Evolutionary conservation across 2,888 invertebrate species (phyloP).

Genomic region (Dioctria rufipes): DNA sequence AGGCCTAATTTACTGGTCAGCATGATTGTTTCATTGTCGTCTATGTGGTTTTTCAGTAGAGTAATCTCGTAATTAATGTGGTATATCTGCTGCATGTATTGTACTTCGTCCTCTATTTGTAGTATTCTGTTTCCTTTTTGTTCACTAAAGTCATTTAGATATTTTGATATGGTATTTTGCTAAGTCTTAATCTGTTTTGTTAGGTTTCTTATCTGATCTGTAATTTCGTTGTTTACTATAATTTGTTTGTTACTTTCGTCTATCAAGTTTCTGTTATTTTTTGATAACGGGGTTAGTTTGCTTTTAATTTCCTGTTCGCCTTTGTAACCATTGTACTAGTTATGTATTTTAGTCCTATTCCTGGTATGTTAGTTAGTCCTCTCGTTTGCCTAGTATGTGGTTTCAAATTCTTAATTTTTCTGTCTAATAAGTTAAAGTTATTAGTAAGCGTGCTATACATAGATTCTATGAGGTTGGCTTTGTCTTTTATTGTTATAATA

Average conservation of each 20-base stretch:
- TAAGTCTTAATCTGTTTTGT: constrained; percentile 38
- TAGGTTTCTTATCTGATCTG: constrained; percentile 40
- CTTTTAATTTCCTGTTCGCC: no score
- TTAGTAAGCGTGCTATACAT: background rate
- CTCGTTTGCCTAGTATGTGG: no score
- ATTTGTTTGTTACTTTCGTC: constrained; percentile 51
- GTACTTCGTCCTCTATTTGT: constrained; percentile 49
- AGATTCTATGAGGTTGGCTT: background rate
- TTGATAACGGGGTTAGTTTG: no score
- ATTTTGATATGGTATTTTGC: constrained; percentile 7
- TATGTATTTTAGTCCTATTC: no score
- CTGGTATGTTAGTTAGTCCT: no score
- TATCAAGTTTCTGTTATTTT: constrained; percentile 53
- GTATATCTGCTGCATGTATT: constrained; percentile 47
- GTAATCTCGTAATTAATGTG: constrained; percentile 49
- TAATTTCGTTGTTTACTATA: constrained; percentile 46
- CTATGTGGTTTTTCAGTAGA: constrained; percentile 46
- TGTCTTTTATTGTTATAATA: constrained; percentile 49
- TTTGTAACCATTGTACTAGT: no score
- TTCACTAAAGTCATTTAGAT: background rate
- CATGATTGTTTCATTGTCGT: constrained; percentile 40
- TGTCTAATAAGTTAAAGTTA: constrained; percentile 22
- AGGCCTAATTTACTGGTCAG: constrained; percentile 43
- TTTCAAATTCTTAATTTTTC: constrained; percentile 56
- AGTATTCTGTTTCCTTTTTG: constrained; percentile 48